Percentiles rank a stretch among this genome's conserved stretches.
These are phyloP conservation scores for Carpatolechia fugitivella DNA, from an alignment of 2,888 invertebrate species.

Conservation along the genomic window DNA sequence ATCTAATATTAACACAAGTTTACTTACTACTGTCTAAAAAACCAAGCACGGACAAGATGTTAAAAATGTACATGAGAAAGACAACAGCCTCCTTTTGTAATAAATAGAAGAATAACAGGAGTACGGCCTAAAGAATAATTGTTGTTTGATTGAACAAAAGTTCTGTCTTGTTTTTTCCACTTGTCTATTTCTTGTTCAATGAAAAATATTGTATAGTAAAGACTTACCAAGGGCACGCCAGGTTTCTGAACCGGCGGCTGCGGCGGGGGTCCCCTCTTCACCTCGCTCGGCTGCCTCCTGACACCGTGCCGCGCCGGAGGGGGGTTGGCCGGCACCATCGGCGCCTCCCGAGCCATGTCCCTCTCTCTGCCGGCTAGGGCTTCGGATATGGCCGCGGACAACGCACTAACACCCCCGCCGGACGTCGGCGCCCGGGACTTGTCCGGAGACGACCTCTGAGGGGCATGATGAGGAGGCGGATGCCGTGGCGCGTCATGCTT, in stretches of 20 bases:
- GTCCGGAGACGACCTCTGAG: conserved; percentile 55
- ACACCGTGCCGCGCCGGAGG: conserved; percentile 47
- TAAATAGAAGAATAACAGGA: no score
- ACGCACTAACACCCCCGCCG: conserved; percentile 50
- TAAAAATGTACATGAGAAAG: no score
- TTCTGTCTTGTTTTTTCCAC: no score
- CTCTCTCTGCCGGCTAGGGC: conserved; percentile 57
- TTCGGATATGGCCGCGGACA: conserved; percentile 62
- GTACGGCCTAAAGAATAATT: no score
- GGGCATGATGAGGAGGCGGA: conserved; percentile 49
- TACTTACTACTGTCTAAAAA: no score
- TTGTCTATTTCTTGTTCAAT: no score
- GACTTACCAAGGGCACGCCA: conserved; percentile 81
- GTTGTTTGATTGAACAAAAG: no score
- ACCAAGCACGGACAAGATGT: no score
- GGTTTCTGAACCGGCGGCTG: conserved; percentile 87
- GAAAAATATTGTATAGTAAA: no score
- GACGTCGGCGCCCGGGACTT: conserved; percentile 41
- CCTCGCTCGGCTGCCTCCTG: conserved; percentile 64
- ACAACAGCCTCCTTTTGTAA: no score
- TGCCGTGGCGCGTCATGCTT: conserved; percentile 58
- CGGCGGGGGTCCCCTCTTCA: conserved; percentile 87
- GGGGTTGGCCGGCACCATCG: conserved; percentile 41
- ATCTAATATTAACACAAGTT: no score
- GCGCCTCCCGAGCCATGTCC: conserved; percentile 52